Conservation (phyloP, 2,797 vertebrate genomes). For the Coregonus sp. region DNA sequence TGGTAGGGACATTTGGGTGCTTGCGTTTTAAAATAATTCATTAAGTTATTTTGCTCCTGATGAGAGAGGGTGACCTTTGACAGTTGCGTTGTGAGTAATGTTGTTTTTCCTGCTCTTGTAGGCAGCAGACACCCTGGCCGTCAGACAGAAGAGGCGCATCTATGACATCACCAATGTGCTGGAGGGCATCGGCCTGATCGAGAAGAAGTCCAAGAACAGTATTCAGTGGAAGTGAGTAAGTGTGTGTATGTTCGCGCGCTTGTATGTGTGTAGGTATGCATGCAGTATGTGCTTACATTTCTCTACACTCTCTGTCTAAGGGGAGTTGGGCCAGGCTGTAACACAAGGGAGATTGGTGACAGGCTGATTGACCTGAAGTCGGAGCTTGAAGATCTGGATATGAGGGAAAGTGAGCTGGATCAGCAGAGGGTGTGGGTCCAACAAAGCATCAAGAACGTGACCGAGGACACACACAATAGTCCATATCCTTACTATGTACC, state of each 20-base stretch:
- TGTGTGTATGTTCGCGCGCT: not conserved
- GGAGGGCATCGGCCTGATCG: constrained; percentile 91
- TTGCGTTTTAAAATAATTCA: not conserved
- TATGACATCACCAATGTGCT: constrained; percentile 97
- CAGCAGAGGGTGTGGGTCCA: constrained; percentile 90
- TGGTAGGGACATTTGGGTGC: not conserved
- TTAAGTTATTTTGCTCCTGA: not conserved
- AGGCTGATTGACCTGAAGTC: constrained; percentile 84
- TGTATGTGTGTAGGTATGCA: not conserved
- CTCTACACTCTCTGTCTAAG: constrained; percentile 61
- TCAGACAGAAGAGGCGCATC: constrained; percentile 89
- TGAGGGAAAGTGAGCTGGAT: constrained; percentile 85
- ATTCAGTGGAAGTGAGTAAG: constrained; percentile 93
- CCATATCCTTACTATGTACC: constrained; percentile 86
- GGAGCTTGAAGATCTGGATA: constrained; percentile 87
- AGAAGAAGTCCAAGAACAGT: constrained; percentile 90
- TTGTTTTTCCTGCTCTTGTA: constrained; percentile 49
- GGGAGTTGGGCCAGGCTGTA: constrained; percentile 82
- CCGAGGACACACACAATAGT: constrained; percentile 86
- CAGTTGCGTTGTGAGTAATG: not conserved
- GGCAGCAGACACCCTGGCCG: constrained; percentile 86
- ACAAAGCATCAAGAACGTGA: constrained; percentile 90
- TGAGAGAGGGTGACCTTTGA: not conserved
- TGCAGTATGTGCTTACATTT: constrained; percentile 18
- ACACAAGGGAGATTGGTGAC: constrained; percentile 76